These are phyloP conservation scores for Ceyx cyanopectus DNA, from an alignment of 2,113 vertebrate species.

Conservation along the genomic window DNA sequence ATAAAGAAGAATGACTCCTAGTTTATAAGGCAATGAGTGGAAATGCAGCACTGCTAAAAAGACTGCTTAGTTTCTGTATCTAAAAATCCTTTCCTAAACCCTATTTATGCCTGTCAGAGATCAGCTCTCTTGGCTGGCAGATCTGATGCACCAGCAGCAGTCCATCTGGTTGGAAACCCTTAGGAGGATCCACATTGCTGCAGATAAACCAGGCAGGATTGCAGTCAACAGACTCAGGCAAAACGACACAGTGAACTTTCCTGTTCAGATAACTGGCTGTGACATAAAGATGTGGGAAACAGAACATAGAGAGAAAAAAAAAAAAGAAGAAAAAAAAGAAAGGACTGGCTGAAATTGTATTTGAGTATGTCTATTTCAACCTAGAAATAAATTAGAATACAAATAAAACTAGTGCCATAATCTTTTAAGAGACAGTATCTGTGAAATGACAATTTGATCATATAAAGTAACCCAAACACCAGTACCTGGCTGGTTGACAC, in stretches of 20 bases:
- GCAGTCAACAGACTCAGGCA: background rate
- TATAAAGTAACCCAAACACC: background rate
- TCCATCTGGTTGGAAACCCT: constrained; percentile 34
- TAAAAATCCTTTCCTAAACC: background rate
- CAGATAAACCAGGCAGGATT: background rate
- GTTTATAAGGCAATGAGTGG: background rate
- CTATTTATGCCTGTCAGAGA: background rate
- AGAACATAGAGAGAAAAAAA: background rate
- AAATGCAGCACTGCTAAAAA: background rate
- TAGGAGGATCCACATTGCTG: background rate
- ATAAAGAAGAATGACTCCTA: background rate
- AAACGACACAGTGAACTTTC: background rate
- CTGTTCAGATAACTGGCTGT: background rate
- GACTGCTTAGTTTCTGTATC: background rate
- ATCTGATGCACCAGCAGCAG: background rate
- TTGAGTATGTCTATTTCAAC: background rate
- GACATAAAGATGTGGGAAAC: background rate
- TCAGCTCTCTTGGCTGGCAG: background rate
- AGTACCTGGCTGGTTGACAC: background rate
- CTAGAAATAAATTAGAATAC: background rate
- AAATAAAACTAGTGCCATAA: background rate
- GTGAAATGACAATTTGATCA: background rate
- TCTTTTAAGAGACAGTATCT: background rate
- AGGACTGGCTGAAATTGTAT: background rate
- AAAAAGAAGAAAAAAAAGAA: background rate